Base-by-base conservation (phyloP, 2,113 vertebrate species). In the Halcyon malimbica region DNA sequence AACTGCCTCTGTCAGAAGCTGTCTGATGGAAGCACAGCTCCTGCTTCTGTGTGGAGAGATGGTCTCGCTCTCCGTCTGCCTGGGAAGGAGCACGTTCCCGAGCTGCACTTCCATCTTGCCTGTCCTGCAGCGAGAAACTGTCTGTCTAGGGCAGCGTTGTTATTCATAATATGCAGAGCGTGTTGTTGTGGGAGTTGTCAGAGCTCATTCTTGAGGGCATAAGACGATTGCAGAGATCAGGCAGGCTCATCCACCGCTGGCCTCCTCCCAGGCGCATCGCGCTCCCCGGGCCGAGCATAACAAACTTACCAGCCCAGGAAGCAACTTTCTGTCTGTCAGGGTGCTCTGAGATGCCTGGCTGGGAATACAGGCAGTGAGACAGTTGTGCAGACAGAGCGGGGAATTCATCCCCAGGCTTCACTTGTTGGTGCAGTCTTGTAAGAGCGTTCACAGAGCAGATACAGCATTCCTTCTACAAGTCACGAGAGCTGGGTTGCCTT, bases 11-110 rank as follows among this genome's bases (percentile, higher is more conserved):
- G 8, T 26, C 87, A 24, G 31, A 10, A 28, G 19, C 83, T 5
- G 75, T 41, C 50, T 60, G 92, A 6, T 60, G 3, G 5, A 10
- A 33, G 90, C 59, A 6, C n/a, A 0, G 68, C 60, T 83, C n/a
- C 54, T 0, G 0, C 9, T 12, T 3, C 69, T 4, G 33, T 0
- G 8, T 1, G 20, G 50, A 2, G 64, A 0, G 12, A 48, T 26
- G 62, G 24, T 26, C 56, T 13, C 14, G 73, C 70, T 56, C 37
- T 42, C 54, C 63, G 33, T 70, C 85, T 54, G 24, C 4, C n/a
- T 48, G 64, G 19, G 25, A 6, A 41, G 62, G 25, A 81, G n/a
- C 62, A 2, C 12, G 2, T 46, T 63, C 41, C 80, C 0, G 0
- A 18, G 56, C 86, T 13, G 51, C 3, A 0, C 65, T 68, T 11